Evolutionary conservation across 30 jellyfish, hydroid and myxozoan species (phyloP).

Genomic region (Phacellophora camtschatica): DNA sequence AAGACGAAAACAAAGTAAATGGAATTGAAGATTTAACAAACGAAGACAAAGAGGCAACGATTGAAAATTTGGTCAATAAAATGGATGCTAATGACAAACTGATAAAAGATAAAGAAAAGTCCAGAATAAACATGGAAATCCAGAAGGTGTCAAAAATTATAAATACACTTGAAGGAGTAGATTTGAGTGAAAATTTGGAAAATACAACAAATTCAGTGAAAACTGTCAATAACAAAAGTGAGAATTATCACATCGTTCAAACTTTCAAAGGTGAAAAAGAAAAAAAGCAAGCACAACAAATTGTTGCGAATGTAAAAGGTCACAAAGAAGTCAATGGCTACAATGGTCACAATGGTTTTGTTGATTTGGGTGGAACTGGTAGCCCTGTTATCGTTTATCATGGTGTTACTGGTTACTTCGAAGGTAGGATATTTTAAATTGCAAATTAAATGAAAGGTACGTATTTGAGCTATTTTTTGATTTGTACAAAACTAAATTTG

Average conservation of each 20-base stretch:
- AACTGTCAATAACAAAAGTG: background rate
- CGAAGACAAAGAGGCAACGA: background rate
- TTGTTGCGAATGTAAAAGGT: background rate
- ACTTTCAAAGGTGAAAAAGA: background rate
- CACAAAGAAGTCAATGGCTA: background rate
- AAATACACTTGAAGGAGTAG: conserved; percentile 9
- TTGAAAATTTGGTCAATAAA: no score
- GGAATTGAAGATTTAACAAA: background rate
- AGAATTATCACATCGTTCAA: background rate
- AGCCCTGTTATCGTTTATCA: conserved; percentile 92
- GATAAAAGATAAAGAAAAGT: conserved; percentile 11
- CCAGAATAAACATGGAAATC: conserved; percentile 9
- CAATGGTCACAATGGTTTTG: conserved; percentile 14
- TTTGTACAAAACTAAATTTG: no score
- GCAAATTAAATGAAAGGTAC: no score
- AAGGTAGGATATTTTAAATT: conserved; percentile 67
- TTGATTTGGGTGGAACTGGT: conserved; percentile 91
- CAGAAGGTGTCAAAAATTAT: background rate
- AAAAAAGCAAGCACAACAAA: background rate
- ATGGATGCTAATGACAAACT: no score
- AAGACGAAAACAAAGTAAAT: background rate
- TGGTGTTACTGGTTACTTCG: conserved; percentile 85
- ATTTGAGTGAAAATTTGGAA: background rate
- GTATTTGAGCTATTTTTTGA: no score
- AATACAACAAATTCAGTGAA: background rate